Conservation (phyloP, 2,888 invertebrate genomes). For the Bellardia bayeri region DNA sequence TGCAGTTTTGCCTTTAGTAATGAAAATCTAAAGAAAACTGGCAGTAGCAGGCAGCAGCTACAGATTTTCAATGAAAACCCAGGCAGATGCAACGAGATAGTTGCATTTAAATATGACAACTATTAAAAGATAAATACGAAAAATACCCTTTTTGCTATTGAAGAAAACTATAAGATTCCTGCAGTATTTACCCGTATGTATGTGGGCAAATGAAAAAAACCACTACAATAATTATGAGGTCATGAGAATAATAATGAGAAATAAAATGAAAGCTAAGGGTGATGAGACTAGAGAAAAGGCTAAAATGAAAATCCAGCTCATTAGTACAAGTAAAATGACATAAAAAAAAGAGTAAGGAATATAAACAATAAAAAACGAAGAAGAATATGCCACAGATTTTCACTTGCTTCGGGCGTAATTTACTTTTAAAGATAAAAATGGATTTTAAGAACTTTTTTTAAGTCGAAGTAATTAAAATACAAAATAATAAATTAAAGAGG, state of each 20-base stretch:
- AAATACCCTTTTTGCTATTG: conserved; percentile 23
- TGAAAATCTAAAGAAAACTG: not conserved
- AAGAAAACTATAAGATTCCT: conserved; percentile 30
- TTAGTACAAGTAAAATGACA: conserved; percentile 48
- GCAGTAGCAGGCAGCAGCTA: conserved; percentile 1
- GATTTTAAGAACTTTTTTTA: not conserved
- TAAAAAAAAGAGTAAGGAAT: not conserved
- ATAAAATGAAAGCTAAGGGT: not conserved
- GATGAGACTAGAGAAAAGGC: conserved; percentile 13
- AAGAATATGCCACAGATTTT: conserved; percentile 35
- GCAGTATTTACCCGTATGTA: not conserved
- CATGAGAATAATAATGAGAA: conserved; percentile 44
- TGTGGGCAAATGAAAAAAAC: not conserved
- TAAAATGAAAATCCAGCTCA: conserved; percentile 63
- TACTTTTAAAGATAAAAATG: not conserved
- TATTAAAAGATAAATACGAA: conserved; percentile 42
- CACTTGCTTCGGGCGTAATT: not conserved
- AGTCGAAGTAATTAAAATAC: not conserved
- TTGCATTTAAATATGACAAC: conserved; percentile 54
- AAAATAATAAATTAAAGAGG: too few species aligned
- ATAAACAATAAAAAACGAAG: not conserved
- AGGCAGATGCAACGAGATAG: conserved; percentile 34
- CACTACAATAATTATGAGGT: conserved; percentile 65
- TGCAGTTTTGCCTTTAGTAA: not conserved
- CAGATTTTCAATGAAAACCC: conserved; percentile 50